Evolutionary conservation across 2,113 vertebrate species (phyloP).

Genomic region (Daboia siamensis): DNA sequence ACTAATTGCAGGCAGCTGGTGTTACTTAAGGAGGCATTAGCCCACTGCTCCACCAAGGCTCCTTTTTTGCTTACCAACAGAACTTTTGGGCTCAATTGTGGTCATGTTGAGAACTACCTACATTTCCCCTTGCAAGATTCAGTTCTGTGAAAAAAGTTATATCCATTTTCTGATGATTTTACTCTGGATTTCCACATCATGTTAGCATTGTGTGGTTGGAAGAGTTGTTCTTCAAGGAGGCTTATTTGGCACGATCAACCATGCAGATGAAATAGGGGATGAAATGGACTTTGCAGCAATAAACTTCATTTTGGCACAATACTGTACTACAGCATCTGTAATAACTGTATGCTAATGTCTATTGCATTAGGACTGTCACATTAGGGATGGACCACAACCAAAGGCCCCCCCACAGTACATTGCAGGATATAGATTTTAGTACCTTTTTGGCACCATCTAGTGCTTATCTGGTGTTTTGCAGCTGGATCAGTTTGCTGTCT

Average conservation of each 20-base stretch:
- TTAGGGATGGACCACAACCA: not conserved
- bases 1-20: too few relatives aligned
- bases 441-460: too few relatives aligned
- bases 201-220: not conserved
- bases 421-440: not conserved
- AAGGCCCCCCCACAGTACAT: too few relatives aligned
- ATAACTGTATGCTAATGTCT: not conserved
- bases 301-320: not conserved
- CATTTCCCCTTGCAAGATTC: not conserved
- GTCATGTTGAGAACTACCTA: too few relatives aligned
- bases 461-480: too few relatives aligned
- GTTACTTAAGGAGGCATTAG: too few relatives aligned
- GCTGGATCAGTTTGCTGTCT: too few relatives aligned
- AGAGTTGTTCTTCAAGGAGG: not conserved
- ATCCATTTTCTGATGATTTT: not conserved
- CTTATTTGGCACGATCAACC: not conserved
- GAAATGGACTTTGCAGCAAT: not conserved
- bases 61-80: too few relatives aligned
- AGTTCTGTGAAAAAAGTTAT: not conserved
- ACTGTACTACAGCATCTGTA: not conserved
- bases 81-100: too few relatives aligned
- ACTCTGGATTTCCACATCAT: not conserved
- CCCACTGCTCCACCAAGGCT: too few relatives aligned
- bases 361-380: not conserved
- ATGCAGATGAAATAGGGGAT: not conserved